Evolutionary conservation across 2,888 invertebrate genomes (phyloP).

Genomic region (Parnassius orleans): DNA sequence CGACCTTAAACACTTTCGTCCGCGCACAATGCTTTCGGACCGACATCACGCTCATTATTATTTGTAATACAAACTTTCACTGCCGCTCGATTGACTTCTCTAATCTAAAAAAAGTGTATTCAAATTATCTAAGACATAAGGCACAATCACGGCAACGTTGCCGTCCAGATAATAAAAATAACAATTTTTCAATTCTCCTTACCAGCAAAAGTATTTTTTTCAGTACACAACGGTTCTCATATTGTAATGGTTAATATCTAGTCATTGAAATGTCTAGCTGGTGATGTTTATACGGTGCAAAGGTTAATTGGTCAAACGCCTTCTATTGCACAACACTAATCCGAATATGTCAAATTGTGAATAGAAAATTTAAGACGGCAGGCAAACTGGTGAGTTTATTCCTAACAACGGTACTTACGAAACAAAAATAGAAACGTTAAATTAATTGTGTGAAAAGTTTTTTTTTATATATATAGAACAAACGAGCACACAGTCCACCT

Average conservation of each 20-base stretch:
- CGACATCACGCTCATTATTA: constrained; percentile 43
- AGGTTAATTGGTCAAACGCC: constrained; percentile 14
- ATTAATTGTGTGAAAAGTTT: too few relatives aligned
- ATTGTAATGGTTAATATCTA: constrained; percentile 24
- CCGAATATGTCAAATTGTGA: constrained; percentile 1
- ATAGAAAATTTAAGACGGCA: not conserved
- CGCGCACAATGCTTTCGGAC: constrained; percentile 34
- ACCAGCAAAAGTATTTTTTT: constrained; percentile 57
- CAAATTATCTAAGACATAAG: constrained; percentile 13
- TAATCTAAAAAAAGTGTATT: constrained; percentile 33
- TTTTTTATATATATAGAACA: too few relatives aligned
- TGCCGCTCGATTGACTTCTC: constrained; percentile 53
- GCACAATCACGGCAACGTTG: constrained; percentile 11
- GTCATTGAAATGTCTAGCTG: constrained; percentile 36
- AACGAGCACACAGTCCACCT: too few relatives aligned
- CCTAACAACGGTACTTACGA: not conserved
- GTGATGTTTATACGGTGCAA: constrained; percentile 51
- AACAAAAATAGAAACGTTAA: too few relatives aligned
- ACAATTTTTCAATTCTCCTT: constrained; percentile 34
- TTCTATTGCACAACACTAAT: constrained; percentile 17
- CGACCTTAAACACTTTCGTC: constrained; percentile 23
- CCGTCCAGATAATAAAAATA: constrained; percentile 5
- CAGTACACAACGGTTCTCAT: constrained; percentile 27
- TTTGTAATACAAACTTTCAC: constrained; percentile 67
- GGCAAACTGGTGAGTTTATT: not conserved